Conservation (phyloP, 2,888 invertebrate species). For the Sympetrum striolatum region DNA sequence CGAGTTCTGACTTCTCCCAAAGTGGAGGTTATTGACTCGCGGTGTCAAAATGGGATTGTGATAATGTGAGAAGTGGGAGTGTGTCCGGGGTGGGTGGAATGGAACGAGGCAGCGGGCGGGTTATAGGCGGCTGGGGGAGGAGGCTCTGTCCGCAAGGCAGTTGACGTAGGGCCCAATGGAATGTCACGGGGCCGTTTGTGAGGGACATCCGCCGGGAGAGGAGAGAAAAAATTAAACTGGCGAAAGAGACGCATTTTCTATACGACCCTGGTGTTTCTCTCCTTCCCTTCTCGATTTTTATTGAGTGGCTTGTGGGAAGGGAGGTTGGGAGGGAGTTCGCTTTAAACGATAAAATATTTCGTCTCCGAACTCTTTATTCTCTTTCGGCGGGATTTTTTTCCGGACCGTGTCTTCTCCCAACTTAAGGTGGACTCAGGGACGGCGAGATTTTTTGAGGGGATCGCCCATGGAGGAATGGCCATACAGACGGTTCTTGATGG, state of each 20-base stretch:
- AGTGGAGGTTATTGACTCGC: neutral
- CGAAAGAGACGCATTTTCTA: neutral
- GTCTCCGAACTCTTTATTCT: neutral
- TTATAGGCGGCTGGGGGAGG: neutral
- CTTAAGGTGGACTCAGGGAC: neutral
- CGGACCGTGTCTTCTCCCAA: neutral
- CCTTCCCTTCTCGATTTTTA: neutral
- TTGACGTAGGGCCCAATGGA: slow-evolving; percentile 35
- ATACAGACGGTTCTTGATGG: no score
- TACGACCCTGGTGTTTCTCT: neutral
- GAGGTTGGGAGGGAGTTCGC: neutral
- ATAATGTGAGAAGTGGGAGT: neutral
- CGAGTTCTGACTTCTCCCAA: neutral
- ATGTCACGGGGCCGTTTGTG: slow-evolving; percentile 12
- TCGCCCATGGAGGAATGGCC: no score
- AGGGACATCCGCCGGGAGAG: neutral
- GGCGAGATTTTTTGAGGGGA: no score
- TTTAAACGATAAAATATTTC: neutral
- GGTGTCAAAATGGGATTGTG: slow-evolving; percentile 27
- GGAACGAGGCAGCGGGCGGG: neutral
- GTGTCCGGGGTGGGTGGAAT: neutral
- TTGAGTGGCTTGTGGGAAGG: neutral
- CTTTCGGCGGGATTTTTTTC: neutral
- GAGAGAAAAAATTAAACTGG: neutral
- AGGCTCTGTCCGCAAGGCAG: slow-evolving; percentile 7